Percentiles rank a stretch among this genome's conserved stretches.
Evolutionary conservation across 1,140 invertebrate genomes (phyloP).

Genomic region (Cherax quadricarinatus): DNA sequence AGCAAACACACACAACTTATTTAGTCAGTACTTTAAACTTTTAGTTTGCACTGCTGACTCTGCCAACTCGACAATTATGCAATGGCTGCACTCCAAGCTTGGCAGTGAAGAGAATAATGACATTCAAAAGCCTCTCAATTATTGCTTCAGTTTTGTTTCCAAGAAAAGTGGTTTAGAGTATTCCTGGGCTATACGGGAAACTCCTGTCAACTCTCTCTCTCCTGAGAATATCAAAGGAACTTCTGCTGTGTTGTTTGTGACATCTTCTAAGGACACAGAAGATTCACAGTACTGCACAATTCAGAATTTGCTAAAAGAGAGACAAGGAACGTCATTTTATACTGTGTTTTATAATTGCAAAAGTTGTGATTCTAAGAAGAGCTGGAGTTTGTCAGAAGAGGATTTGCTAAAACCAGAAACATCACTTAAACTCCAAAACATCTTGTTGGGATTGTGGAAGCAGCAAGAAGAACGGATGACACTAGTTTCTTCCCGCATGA

Average conservation of each 20-base stretch:
- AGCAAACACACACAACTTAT: constrained; percentile 7
- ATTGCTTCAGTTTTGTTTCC: constrained; percentile 36
- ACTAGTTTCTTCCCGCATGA: constrained; percentile 10
- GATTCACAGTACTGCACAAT: constrained; percentile 4
- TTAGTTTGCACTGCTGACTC: constrained; percentile 34
- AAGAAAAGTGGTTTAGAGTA: constrained; percentile 47
- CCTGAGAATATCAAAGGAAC: not conserved
- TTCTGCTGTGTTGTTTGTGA: constrained; percentile 48
- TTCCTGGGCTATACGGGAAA: constrained; percentile 28
- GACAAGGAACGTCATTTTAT: not conserved
- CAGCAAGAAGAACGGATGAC: not conserved
- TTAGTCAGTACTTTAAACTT: constrained; percentile 63
- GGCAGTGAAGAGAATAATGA: not conserved
- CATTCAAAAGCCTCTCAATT: not conserved
- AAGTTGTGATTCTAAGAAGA: not conserved
- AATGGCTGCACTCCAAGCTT: constrained; percentile 44
- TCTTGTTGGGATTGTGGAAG: constrained; percentile 34
- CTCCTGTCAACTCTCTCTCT: not conserved
- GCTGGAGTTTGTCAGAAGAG: constrained; percentile 47
- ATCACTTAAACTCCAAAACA: constrained; percentile 35
- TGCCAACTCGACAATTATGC: not conserved
- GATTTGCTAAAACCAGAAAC: constrained; percentile 46
- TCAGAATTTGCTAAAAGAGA: not conserved
- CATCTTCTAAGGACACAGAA: not conserved
- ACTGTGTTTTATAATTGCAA: constrained; percentile 1